Percentiles rank a stretch among this genome's conserved stretches.
Conservation (phyloP, 2,888 invertebrate genomes). For the Morpho helenor region DNA sequence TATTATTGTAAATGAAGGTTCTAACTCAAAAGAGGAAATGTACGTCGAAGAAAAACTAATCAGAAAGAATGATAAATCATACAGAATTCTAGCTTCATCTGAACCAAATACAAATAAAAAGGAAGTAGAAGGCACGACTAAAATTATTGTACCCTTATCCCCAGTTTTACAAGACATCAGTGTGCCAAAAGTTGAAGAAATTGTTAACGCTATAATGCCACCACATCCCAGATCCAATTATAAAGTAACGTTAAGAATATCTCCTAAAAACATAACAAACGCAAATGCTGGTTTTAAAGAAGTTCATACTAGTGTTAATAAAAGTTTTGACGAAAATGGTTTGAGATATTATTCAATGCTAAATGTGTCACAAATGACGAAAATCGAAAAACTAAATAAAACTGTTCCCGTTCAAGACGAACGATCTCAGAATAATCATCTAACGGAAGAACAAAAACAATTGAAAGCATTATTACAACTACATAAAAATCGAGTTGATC, state of each 20-base stretch:
- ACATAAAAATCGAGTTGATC: constrained; percentile 48
- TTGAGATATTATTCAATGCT: constrained; percentile 52
- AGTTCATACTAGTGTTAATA: constrained; percentile 62
- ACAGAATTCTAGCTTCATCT: constrained; percentile 17
- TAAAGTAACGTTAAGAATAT: constrained; percentile 59
- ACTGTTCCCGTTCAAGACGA: constrained; percentile 18
- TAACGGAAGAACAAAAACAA: constrained; percentile 39
- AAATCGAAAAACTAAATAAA: constrained; percentile 46
- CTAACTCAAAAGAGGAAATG: constrained; percentile 40
- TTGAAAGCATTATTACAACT: constrained; percentile 43
- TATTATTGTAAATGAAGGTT: constrained; percentile 51
- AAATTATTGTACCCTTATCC: constrained; percentile 1
- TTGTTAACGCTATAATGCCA: constrained; percentile 37
- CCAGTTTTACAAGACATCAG: constrained; percentile 9
- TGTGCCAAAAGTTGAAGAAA: constrained; percentile 36
- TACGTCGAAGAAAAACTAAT: constrained; percentile 14
- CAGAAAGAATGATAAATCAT: constrained; percentile 8
- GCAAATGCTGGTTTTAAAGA: constrained; percentile 55
- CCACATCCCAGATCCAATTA: constrained; percentile 39
- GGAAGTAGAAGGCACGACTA: constrained; percentile 19
- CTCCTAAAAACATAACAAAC: constrained; percentile 49
- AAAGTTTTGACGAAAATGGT: constrained; percentile 59
- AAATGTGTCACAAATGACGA: constrained; percentile 63
- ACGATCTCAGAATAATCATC: constrained; percentile 19
- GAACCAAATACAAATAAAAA: constrained; percentile 12